Base-by-base conservation (phyloP, 2,888 invertebrate species). In the Seira musarum region DNA sequence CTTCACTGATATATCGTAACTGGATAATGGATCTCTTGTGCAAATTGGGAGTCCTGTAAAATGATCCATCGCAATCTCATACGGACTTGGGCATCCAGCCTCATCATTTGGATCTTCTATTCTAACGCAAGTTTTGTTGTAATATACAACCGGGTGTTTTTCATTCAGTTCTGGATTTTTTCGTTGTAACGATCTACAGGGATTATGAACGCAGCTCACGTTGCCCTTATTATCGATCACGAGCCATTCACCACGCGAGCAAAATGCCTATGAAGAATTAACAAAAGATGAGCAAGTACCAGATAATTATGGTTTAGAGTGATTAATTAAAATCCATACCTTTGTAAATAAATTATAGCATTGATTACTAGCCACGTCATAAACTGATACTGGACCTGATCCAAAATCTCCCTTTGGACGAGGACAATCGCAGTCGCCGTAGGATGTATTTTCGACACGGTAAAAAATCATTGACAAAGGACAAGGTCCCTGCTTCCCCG, bases 361-460 rank as follows among this genome's bases (percentile, higher is more conserved):
- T 17, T 69, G 17, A 53, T 83, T 35, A 0, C 46, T 71, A 2
- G 63, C 40, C 19, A 61, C 3, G 30, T 80, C 49, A 63, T 77
- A 83, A 17, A 81, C 69, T 65, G 61, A 81, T 10, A 73, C 73
- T 1, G 67, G 17, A 1, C 61, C 8, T 63, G 15, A 35, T 19
- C 25, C 0, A 49, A 61, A 8, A 67, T 25, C 0, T 30, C n/a
- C n/a, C n/a, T n/a, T n/a, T n/a, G n/a, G 25, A 0, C 40, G 1
- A 10, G 63, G 25, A 63, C 83, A 83, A 2, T 83, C 83, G 63
- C 83, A 83, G 5, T 81, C 76, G 0, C 83, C 81, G 21, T 79
- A 81, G 0, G 1, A 24, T 19, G n/a, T n/a, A n/a, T 69, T 75
- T n/a, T 76, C 69, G 0, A 61, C 3, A 6, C 40, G 17, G 13